These are phyloP conservation scores for Callorhinus ursinus DNA, from an alignment of 2,113 vertebrate species.

Conservation along the genomic window DNA sequence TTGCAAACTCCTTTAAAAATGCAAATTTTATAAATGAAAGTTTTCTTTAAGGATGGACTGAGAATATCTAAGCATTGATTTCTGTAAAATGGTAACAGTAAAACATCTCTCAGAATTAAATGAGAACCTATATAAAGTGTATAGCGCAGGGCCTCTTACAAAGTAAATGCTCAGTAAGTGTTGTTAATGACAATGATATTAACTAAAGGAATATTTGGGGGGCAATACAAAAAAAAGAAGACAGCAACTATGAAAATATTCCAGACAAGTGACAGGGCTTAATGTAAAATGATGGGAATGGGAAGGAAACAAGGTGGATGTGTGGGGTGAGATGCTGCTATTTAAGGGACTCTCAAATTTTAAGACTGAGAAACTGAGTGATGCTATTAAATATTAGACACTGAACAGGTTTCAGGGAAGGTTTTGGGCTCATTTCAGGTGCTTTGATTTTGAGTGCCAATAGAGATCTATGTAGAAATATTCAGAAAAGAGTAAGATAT, in stretches of 20 bases:
- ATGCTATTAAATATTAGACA: not conserved
- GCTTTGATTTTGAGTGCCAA: not conserved
- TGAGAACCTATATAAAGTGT: not conserved
- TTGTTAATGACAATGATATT: not conserved
- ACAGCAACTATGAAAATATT: not conserved
- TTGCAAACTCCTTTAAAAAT: not conserved
- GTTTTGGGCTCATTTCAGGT: not conserved
- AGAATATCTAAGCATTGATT: slow-evolving; percentile 12
- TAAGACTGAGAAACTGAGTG: not conserved
- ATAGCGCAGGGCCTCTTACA: not conserved
- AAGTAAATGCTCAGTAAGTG: not conserved
- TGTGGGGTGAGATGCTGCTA: not conserved
- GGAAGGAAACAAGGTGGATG: not conserved
- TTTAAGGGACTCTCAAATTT: not conserved
- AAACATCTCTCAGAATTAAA: not conserved
- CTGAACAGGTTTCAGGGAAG: not conserved
- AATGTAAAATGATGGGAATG: not conserved
- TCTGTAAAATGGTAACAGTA: slow-evolving; percentile 9
- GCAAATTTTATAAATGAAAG: not conserved
- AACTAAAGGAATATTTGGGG: not conserved
- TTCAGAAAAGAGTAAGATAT: not conserved
- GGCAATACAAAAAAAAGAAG: not conserved
- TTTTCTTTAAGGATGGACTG: not conserved
- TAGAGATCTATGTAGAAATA: not conserved
- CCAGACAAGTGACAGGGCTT: not conserved